These are phyloP conservation scores for Xyrauchen texanus DNA, from an alignment of 2,113 vertebrate species.

Conservation along the genomic window DNA sequence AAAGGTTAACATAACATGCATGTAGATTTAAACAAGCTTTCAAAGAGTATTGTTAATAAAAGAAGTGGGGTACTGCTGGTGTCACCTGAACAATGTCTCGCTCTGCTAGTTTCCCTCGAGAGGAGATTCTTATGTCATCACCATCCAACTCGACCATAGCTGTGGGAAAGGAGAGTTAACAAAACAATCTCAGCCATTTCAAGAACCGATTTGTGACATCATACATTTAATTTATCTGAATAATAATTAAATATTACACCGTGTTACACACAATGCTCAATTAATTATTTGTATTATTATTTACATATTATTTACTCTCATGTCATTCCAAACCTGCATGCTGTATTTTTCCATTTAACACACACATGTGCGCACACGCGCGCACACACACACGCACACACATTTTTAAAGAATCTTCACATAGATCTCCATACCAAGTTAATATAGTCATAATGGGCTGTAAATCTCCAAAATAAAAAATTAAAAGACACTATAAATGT, in stretches of 20 bases:
- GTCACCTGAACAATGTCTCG: slow-evolving; percentile 94
- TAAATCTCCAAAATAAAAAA: too few species aligned
- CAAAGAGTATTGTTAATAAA: background rate
- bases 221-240: background rate
- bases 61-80: background rate
- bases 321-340: too few species aligned
- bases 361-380: too few species aligned
- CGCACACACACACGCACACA: too few species aligned
- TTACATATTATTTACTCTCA: too few species aligned
- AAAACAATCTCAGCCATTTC: background rate
- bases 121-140: slow-evolving; percentile 90
- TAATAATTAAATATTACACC: background rate
- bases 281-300: too few species aligned
- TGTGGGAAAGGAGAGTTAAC: slow-evolving; percentile 54
- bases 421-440: too few species aligned
- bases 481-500: too few species aligned
- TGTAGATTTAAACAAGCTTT: background rate
- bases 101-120: slow-evolving; percentile 87
- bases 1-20: background rate
- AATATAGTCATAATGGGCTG: too few species aligned
- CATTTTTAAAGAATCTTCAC: too few species aligned
- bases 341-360: too few species aligned
- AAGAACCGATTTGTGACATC: background rate
- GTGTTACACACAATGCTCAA: background rate
- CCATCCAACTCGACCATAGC: slow-evolving; percentile 96